Evolutionary conservation across 2,888 invertebrate species (phyloP).

Genomic region (Gandaritis pyraliata): DNA sequence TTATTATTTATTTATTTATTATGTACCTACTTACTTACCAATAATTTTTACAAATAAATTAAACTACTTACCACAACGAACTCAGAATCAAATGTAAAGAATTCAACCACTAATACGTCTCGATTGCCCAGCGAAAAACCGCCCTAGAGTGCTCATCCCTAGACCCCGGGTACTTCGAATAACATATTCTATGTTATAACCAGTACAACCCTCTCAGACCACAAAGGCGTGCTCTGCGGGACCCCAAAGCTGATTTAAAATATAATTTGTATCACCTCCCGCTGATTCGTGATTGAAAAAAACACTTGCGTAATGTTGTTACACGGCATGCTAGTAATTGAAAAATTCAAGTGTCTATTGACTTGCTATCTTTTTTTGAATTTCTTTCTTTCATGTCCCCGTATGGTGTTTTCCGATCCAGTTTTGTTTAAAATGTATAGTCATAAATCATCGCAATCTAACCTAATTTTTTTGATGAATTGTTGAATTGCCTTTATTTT

Average conservation of each 20-base stretch:
- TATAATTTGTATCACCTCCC: slow-evolving; percentile 42
- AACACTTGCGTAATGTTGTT: slow-evolving; percentile 29
- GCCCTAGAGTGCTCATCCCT: background rate
- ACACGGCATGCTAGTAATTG: slow-evolving; percentile 21
- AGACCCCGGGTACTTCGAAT: slow-evolving; percentile 41
- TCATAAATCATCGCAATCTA: too few species aligned
- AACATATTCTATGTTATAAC: slow-evolving; percentile 59
- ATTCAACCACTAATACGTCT: background rate
- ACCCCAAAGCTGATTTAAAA: slow-evolving; percentile 62
- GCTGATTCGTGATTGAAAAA: slow-evolving; percentile 22
- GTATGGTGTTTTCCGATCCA: too few species aligned
- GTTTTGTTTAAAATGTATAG: too few species aligned
- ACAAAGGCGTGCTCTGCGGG: slow-evolving; percentile 75
- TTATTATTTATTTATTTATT: too few species aligned
- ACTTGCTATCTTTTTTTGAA: background rate
- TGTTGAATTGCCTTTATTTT: too few species aligned
- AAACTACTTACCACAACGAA: too few species aligned
- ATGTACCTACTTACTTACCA: too few species aligned
- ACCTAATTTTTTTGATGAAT: too few species aligned
- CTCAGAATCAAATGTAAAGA: too few species aligned
- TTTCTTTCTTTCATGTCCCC: too few species aligned
- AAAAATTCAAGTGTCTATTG: slow-evolving; percentile 11
- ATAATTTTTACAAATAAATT: too few species aligned
- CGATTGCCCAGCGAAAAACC: background rate
- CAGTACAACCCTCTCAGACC: slow-evolving; percentile 56